Evolutionary conservation across 2,888 invertebrate genomes (phyloP), one percentile per base, ranked within the genome.

Genomic region (Alitta virens): DNA sequence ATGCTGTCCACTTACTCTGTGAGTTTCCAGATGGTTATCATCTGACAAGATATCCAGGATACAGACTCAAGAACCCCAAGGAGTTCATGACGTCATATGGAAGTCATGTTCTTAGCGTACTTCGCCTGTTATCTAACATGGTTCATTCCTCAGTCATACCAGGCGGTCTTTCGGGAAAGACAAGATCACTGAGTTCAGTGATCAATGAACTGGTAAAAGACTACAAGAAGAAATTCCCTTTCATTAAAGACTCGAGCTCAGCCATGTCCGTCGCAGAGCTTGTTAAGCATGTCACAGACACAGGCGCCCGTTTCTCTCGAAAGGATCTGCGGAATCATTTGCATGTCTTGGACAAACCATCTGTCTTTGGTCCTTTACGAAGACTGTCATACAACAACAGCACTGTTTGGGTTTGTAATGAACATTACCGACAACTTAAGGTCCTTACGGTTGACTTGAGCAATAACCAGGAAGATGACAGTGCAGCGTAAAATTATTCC

Each of bases 21-120:
- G 69, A 69, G 56, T 69, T 68, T 54, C 69, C 69, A 16, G 68
- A 68, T 51, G 69, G 69, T 9, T 69, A 67, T 42, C 69, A 69
- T 61, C 40, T 69, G 51, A 68, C 66, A 1, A 61, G 51, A 9
- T 43, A 66, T 0, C 66, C 66, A 9, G 69, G 69, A 14, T 68
- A 63, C 57, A 56, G 68, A 2, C 62, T 68, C 21, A 62, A 58
- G 51, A 42, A 60, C 2, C 66, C 68, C 2, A 43, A 54, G 27
- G 67, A 68, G 24, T 68, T 69, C 59, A 63, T 67, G 60, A 24
- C 53, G 0, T 24, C 33, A 2, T 67, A 62, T 51, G 69, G 69
- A 5, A 16, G 21, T 12, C 68, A 68, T 25, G 65, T 67, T 0
- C 38, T 68, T 2, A 52, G 49, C 9, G 62, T 69, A 12, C 58